Evolutionary conservation across 1,140 invertebrate species (phyloP), one percentile per base, ranked within the genome.

Genomic region (Trachymyrmex septentrionalis): DNA sequence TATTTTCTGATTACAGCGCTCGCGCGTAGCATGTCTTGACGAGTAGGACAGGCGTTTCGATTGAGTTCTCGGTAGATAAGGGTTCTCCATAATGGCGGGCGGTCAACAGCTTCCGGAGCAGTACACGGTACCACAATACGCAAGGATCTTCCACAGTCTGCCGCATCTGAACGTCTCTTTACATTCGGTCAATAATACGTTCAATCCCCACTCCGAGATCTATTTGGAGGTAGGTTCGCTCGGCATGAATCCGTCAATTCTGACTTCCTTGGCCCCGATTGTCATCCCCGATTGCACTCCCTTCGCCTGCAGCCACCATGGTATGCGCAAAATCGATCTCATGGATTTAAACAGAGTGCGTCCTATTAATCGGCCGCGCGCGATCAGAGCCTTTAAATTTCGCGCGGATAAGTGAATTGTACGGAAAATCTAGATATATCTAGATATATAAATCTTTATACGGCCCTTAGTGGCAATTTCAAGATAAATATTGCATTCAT

Each of bases 111-210:
- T 93, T 92, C 96, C 96, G 92, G 97, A 97, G 94, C 97, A 97
- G 93, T 98, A 98, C 95, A 96, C 96, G 94, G 97, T 98, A 93
- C 97, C 98, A 91, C 96, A 97, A 93, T 96, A 99, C 93, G 98
- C 98, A 90, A 96, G 97, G 94, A 96, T 98, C 95, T 97, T 99
- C 93, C 98, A 99, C 95, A 96, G 96, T 90, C 96, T 99, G 95
- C 98, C 98, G 61, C 98, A 98, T 94, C 96, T 98, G 93, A 98
- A 98, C 96, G 98, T 99, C 92, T 97, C 97, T 88, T 97, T 99
- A 91, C 97, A 98, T 94, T 96, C 96, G 86, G 98, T 98, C 94
- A 99, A 99, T 95, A 97, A 97, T 92, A 98, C 98, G 77, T 99
- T 99, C 95, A 97, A 98, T 94, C 98, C 98, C 50, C 96, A 97